phyloP scores from a whole-genome alignment of 2,888 invertebrate species.

The Eristalis intricaria region DNA sequence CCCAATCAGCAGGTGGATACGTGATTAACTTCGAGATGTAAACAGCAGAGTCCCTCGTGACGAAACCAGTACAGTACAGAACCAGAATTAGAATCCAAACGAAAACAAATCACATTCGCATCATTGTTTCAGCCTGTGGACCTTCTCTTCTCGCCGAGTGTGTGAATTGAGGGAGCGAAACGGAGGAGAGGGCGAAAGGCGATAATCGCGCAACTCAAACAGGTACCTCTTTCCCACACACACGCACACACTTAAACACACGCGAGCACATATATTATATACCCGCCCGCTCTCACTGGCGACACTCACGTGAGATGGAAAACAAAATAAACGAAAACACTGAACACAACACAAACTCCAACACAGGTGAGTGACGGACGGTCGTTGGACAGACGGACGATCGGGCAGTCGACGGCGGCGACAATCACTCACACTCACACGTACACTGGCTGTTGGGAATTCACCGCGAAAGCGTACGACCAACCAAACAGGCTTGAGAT shows the following conservation, averaged over 20 bases:
- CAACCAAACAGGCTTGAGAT: slow-evolving; percentile 25
- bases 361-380: slow-evolving; percentile 54
- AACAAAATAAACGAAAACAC: slow-evolving; percentile 18
- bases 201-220: slow-evolving; percentile 49
- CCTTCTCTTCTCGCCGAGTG: background rate
- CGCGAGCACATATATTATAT: background rate
- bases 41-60: background rate
- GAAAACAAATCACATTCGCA: background rate
- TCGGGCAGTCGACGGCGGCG: slow-evolving; percentile 9
- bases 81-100: background rate
- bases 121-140: background rate
- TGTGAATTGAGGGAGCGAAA: slow-evolving; percentile 1
- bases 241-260: background rate
- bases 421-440: slow-evolving; percentile 27
- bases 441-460: slow-evolving; percentile 26
- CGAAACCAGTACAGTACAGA: background rate
- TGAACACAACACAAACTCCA: slow-evolving; percentile 51
- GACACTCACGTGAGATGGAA: slow-evolving; percentile 20
- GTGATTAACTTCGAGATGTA: background rate
- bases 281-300: background rate
- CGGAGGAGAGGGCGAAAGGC: background rate
- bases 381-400: slow-evolving; percentile 2
- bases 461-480: slow-evolving; percentile 7
- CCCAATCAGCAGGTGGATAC: background rate
- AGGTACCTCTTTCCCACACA: slow-evolving; percentile 40